Conservation (phyloP, 30 jellyfish, hydroid and myxozoan genomes). For the Aurelia sp. region DNA sequence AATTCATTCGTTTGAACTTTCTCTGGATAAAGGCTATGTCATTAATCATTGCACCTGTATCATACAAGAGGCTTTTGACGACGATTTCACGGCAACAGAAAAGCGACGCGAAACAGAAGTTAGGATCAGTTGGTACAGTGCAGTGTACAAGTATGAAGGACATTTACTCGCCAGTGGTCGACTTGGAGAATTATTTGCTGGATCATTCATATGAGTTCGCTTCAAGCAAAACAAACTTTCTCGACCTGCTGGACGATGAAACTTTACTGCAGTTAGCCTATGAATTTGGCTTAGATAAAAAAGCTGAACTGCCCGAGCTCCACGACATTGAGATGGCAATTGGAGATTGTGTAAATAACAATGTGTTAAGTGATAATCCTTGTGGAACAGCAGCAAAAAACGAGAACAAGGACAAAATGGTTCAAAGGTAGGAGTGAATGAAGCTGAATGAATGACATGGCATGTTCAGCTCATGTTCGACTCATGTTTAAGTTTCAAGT, state of each 20-base stretch:
- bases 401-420: constrained; percentile 46
- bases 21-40: constrained; percentile 46
- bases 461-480: no score
- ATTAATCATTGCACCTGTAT: constrained; percentile 70
- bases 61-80: constrained; percentile 63
- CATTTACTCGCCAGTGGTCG: constrained; percentile 29
- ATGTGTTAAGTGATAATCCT: constrained; percentile 11
- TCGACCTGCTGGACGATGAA: constrained; percentile 71
- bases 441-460: no score
- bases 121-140: neutral
- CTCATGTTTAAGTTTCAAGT: no score
- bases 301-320: constrained; percentile 70
- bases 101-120: constrained; percentile 17
- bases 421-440: constrained; percentile 27
- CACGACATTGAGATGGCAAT: constrained; percentile 64
- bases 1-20: constrained; percentile 33
- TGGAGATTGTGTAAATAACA: constrained; percentile 2
- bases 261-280: constrained; percentile 64
- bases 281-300: constrained; percentile 65
- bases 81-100: constrained; percentile 56
- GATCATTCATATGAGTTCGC: constrained; percentile 60
- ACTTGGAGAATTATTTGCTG: constrained; percentile 43
- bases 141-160: constrained; percentile 54
- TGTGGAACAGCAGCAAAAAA: constrained; percentile 16
- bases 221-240: constrained; percentile 62